Evolutionary conservation across 37 sponge, comb jelly and placozoan genomes (phyloP), one percentile per base, ranked within the genome.

Genomic region (Oopsacas minuta): DNA sequence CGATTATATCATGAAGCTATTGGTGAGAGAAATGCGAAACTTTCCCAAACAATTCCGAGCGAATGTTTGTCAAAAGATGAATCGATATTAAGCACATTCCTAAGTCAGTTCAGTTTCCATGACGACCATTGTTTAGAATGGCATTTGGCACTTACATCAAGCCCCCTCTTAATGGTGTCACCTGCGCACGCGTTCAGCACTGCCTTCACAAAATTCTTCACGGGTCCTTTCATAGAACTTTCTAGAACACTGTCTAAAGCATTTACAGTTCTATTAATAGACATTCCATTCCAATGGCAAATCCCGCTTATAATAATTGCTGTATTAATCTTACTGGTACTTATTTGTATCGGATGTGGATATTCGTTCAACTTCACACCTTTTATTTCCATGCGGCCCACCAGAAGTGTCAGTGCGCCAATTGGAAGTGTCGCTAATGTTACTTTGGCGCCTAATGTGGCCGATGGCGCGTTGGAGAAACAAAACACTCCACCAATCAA

Each of bases 11-110:
- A 61, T 25, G 17, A 61, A 12, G 75, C 75, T 10, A 61, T 61
- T 61, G 75, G 28, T 25, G 75, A 61, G 75, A 61, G 75, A 61
- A 61, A 61, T 61, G 75, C 75, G 22, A 61, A 61, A n/a, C 75
- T 61, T 61, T 25, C 20, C 7, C 20, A 61, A 61, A 10, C 28
- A 10, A 61, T 61, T 61, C 75, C 75, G 7, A 34, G 28, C 75
- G 75, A n/a, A 5, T 61, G 75, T n/a, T 34, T 61, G 22, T 5
- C 3, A 61, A n/a, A n/a, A 61, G 75, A n/a, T 3, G 32, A 10
- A 61, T 61, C 75, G 22, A 7, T 20, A 32, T 61, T 25, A 34
- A 3, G 1, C 75, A 61, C 75, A 61, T 61, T 61, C 75, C 75
- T 61, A 61, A n/a, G 28, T 25, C 75, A 61, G 75, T 61, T 61